Conservation (phyloP, 2,888 invertebrate genomes). For the Arenicola marina region DNA sequence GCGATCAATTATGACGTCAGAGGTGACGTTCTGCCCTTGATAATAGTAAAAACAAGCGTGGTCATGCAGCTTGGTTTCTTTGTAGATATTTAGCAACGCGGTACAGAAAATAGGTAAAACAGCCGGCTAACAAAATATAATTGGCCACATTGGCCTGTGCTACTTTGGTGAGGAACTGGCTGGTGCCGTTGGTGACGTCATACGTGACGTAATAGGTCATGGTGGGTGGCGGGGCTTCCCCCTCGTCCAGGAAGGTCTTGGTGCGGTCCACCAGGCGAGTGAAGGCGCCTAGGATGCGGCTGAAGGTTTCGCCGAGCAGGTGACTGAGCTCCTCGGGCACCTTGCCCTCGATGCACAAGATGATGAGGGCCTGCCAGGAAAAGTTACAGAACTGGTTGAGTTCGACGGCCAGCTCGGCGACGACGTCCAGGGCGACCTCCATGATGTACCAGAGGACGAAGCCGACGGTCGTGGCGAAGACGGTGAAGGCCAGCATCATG, state of each 20-base stretch:
- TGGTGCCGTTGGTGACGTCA: not conserved
- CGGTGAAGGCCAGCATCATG: constrained; percentile 11
- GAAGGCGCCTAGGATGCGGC: not conserved
- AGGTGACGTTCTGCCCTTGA: too few species aligned
- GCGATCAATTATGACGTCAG: too few species aligned
- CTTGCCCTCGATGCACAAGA: constrained; percentile 12
- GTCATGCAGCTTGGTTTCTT: too few species aligned
- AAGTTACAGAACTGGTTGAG: constrained; percentile 3
- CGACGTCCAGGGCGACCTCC: constrained; percentile 12
- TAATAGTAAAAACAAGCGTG: too few species aligned
- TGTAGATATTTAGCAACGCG: not conserved
- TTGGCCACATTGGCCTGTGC: constrained; percentile 2
- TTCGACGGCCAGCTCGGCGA: constrained; percentile 2
- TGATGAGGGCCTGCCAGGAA: constrained; percentile 1
- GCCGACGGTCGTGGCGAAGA: constrained; percentile 10
- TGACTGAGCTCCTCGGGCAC: not conserved
- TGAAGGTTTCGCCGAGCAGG: not conserved
- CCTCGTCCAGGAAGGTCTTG: not conserved
- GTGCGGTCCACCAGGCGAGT: not conserved
- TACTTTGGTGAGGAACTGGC: not conserved
- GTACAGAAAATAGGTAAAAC: constrained; percentile 1
- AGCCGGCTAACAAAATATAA: constrained; percentile 1
- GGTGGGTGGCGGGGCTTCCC: not conserved
- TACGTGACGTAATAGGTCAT: not conserved
- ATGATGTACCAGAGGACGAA: constrained; percentile 11